Conservation (phyloP, 2,888 invertebrate species). For the Drosophila cognata region DNA sequence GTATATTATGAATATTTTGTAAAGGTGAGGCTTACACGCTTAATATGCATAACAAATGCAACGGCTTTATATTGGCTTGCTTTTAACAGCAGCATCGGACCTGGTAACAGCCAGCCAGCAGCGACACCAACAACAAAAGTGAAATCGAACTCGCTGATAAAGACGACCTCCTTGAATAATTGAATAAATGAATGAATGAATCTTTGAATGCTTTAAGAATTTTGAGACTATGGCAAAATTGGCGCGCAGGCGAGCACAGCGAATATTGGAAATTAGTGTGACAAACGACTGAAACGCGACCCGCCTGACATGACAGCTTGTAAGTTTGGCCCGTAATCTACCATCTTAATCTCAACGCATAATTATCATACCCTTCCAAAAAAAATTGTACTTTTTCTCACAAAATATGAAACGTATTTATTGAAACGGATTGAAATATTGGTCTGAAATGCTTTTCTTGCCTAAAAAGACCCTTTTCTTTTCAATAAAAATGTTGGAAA, state of each 20-base stretch:
- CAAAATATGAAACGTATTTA: not conserved
- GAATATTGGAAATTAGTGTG: conserved; percentile 23
- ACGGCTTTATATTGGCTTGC: conserved; percentile 34
- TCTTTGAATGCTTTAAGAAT: conserved; percentile 21
- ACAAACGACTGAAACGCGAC: conserved; percentile 40
- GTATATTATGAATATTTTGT: conserved; percentile 28
- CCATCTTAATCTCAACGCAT: conserved; percentile 22
- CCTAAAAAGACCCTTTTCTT: not conserved
- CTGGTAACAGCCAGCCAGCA: conserved; percentile 1
- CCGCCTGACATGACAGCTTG: conserved; percentile 57
- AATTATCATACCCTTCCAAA: conserved; percentile 2
- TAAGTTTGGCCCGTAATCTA: conserved; percentile 36
- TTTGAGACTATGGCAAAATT: conserved; percentile 37
- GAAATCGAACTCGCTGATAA: conserved; percentile 78
- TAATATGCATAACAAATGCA: conserved; percentile 48
- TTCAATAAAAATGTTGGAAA: not conserved
- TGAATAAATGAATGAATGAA: conserved; percentile 39
- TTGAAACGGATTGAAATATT: not conserved
- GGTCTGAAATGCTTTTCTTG: not conserved
- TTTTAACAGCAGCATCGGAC: conserved; percentile 36
- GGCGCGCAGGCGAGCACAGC: conserved; percentile 38
- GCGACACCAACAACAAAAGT: conserved; percentile 49
- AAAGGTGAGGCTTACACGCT: conserved; percentile 37
- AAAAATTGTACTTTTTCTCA: not conserved
- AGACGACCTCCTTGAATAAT: conserved; percentile 36